Evolutionary conservation across 1,140 invertebrate species (phyloP).

Genomic region (Drosophila teissieri): DNA sequence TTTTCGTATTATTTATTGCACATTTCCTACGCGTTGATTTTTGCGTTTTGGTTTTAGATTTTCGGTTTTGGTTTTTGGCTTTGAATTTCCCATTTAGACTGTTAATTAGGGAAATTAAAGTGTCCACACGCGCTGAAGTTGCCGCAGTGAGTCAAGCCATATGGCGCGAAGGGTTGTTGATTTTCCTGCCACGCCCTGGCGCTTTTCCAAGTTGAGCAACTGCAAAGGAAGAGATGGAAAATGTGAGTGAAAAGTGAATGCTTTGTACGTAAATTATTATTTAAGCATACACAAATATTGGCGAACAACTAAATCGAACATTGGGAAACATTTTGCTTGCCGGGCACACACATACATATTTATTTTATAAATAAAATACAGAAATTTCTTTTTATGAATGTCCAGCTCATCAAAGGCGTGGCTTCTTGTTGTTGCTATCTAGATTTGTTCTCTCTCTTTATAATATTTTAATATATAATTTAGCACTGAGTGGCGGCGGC

Average conservation of each 20-base stretch:
- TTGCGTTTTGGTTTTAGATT: slow-evolving; percentile 14
- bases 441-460: slow-evolving; percentile 8
- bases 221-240: slow-evolving; percentile 58
- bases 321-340: slow-evolving; percentile 39
- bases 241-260: slow-evolving; percentile 22
- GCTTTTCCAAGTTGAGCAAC: slow-evolving; percentile 69
- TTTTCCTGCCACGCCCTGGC: slow-evolving; percentile 64
- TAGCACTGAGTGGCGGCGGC: slow-evolving; percentile 34
- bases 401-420: slow-evolving; percentile 61
- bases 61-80: slow-evolving; percentile 13
- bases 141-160: slow-evolving; percentile 52
- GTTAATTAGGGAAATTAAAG: slow-evolving; percentile 63
- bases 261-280: slow-evolving; percentile 50
- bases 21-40: slow-evolving; percentile 19
- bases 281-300: slow-evolving; percentile 64
- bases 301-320: slow-evolving; percentile 33
- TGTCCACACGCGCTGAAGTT: slow-evolving; percentile 54
- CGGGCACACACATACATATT: slow-evolving; percentile 9
- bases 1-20: slow-evolving; percentile 44
- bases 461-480: slow-evolving; percentile 70
- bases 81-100: slow-evolving; percentile 19
- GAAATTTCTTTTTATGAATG: slow-evolving; percentile 49
- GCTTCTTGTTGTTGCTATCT: slow-evolving; percentile 21
- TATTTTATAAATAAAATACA: slow-evolving; percentile 44
- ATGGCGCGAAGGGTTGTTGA: slow-evolving; percentile 34